These are phyloP conservation scores for Rhimphoctona megacephalus DNA, from an alignment of 2,888 invertebrate genomes.

Conservation along the genomic window DNA sequence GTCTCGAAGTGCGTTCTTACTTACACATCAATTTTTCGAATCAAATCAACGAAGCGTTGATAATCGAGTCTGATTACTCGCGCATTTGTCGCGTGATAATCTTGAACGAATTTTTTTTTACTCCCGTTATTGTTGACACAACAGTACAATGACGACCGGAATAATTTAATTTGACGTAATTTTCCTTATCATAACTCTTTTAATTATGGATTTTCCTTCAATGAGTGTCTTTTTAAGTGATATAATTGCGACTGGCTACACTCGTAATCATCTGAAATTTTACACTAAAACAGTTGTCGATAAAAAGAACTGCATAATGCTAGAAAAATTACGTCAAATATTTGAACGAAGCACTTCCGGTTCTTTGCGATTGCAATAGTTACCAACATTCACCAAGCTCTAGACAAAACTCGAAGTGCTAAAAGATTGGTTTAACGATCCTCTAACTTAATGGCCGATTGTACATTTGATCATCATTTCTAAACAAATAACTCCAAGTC, in stretches of 20 bases:
- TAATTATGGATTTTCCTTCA: neutral
- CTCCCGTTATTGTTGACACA: constrained; percentile 24
- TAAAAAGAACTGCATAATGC: no score
- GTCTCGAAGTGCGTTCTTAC: constrained; percentile 32
- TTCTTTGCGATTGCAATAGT: no score
- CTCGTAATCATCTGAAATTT: neutral
- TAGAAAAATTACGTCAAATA: neutral
- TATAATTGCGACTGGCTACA: neutral
- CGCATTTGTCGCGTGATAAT: neutral
- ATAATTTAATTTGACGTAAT: neutral
- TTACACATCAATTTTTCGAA: constrained; percentile 26
- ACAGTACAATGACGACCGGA: neutral
- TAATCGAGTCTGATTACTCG: neutral
- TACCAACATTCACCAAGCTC: no score
- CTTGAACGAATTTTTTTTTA: constrained; percentile 22
- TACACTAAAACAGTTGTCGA: neutral
- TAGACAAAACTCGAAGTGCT: no score
- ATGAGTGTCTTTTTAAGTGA: neutral
- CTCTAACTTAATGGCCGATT: no score
- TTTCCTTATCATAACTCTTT: neutral
- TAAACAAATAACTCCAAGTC: no score
- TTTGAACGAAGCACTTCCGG: neutral
- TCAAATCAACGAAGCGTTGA: constrained; percentile 44
- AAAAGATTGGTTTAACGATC: no score
- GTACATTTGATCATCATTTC: no score